Base-by-base conservation (phyloP, 2,113 vertebrate species). In the Percopsis transmontana region DNA sequence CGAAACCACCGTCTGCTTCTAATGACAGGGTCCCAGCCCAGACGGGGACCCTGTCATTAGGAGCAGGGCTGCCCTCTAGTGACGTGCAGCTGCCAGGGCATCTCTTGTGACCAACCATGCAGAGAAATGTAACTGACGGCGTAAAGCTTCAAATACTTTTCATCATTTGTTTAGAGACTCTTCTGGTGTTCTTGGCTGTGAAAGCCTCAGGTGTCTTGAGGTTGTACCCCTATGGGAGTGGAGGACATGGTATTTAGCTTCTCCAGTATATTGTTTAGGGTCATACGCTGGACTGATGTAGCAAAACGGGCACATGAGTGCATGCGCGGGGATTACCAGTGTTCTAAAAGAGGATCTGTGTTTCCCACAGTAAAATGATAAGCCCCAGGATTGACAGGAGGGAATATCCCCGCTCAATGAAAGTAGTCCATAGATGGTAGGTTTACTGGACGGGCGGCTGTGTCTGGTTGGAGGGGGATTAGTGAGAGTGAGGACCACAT, bases 381-480 rank as follows among this genome's bases (percentile, higher is more conserved):
- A 80, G 61, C 76, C 57, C 40, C 15, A 24, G 21, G 66, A 68
- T 40, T 23, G 14, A 11, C 48, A 66, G 66, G 51, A 40, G 53
- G 47, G 50, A 61, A 62, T 71, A 68, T 66, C 59, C 66, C 58
- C 80, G 52, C 21, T 33, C 50, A 59, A 41, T 53, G 47, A 76
- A 73, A 72, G 69, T 74, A 67, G 75, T 53, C 47, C 58, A 57
- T 69, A 66, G 72, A 82, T 57, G 58, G 74, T 40, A 19, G 39
- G 78, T 67, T 14, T 58, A 70, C 72, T 24, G 62, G 6, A 14
- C 58, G 75, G 41, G 42, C 70, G 40, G 81, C 70, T 67, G 69
- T 58, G 54, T 58, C 33, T n/a, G n/a, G n/a, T n/a, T n/a, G 27
- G 27, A 51, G 67, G 53, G 70, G 66, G 85, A 87, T 88, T 88